phyloP scores from a whole-genome alignment of 2,113 vertebrate genomes.

The Catharus fuscescens region DNA sequence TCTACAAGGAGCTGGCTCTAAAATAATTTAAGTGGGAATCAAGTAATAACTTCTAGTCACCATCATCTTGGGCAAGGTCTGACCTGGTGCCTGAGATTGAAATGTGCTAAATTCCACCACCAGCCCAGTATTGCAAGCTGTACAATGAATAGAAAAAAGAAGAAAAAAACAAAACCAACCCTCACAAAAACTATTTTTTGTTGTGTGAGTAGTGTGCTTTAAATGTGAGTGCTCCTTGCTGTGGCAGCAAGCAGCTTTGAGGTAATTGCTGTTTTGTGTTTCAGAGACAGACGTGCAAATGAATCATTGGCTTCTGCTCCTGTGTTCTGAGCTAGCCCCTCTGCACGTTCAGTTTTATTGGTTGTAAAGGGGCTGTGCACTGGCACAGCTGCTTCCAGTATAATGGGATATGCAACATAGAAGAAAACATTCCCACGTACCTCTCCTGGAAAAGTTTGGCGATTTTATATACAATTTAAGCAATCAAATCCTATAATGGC shows the following conservation, averaged over 20 bases:
- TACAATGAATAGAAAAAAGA: not conserved
- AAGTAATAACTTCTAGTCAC: constrained; percentile 8
- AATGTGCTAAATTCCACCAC: not conserved
- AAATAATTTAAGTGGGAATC: constrained; percentile 34
- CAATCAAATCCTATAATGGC: not conserved
- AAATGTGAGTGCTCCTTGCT: not conserved
- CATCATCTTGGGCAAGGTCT: not conserved
- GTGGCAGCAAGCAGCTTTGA: constrained; percentile 38
- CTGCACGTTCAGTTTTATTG: not conserved
- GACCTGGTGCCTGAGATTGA: not conserved
- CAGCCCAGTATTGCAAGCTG: not conserved
- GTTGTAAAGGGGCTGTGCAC: not conserved
- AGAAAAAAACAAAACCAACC: not conserved
- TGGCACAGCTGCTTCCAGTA: not conserved
- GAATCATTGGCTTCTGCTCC: constrained; percentile 32
- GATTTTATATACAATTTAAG: not conserved
- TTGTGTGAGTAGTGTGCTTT: not conserved
- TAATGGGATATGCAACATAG: not conserved
- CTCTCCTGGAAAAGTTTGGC: not conserved
- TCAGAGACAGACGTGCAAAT: not conserved
- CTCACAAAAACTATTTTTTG: not conserved
- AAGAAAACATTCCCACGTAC: not conserved
- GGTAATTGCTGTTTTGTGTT: constrained; percentile 55
- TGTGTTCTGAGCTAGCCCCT: not conserved
- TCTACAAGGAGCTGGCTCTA: not conserved